Evolutionary conservation across 2,797 vertebrate genomes (phyloP), one percentile per base, ranked within the genome.

Genomic region (Pristis pectinata): DNA sequence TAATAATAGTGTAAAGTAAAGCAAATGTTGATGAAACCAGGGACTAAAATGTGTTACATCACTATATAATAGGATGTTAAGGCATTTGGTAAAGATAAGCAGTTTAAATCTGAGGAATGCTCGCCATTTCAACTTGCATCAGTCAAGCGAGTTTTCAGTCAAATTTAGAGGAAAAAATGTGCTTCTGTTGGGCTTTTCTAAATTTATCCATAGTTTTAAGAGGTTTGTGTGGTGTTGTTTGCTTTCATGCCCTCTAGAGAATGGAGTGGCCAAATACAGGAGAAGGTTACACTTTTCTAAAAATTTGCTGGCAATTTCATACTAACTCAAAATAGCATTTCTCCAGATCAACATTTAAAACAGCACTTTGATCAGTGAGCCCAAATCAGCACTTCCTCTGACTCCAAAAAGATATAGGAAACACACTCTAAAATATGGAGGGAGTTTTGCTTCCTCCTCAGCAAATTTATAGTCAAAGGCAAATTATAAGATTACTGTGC

Each of bases 401-500:
- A 67, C 92, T 74, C 67, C 70, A 53, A 70, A 94, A 27, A 37
- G 41, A 30, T 94, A 56, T 74, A 76, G 92, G 70, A 76, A 74
- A 67, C 49, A 56, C 41, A 72, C 30, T 19, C 15, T 95, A 95
- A 95, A 95, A 95, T 89, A 89, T 6, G 92, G 95, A 94, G 19
- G 61, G 53, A 94, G 80, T 0, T 41, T 64, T 92, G 95, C 94
- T 64, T 85, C 93, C 24, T 24, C 22, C 94, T 94, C 87, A 94
- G 89, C 24, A 56, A 64, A 49, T 95, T 95, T n/a, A 95, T 95
- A 76, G 95, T 70, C 41, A 94, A 95, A 77, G 95, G 27, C 94
- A 95, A 96, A 95, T 92, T 56, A 95, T 0, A 95, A 72, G 89
- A 95, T 7, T 95, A 95, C 94, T 95, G 67, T 95, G 83, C 30